Evolutionary conservation across 2,797 vertebrate species (phyloP).

Genomic region (Lutra lutra): DNA sequence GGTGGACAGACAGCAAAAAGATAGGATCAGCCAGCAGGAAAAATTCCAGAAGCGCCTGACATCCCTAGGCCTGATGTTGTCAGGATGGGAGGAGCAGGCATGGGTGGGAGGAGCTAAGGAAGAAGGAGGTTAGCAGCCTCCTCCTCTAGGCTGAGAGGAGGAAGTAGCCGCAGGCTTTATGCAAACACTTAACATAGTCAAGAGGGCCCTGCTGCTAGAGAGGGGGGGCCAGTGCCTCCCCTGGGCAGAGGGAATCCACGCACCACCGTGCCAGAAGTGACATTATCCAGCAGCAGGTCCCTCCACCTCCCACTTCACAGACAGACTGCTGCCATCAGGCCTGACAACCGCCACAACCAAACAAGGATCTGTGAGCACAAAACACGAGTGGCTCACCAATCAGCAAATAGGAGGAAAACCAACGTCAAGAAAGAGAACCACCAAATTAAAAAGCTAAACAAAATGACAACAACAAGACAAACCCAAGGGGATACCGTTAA

Average conservation of each 20-base stretch:
- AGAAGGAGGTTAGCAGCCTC: background rate
- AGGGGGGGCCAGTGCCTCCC: background rate
- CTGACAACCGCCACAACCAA: background rate
- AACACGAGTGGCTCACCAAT: background rate
- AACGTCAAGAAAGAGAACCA: background rate
- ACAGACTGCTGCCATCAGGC: background rate
- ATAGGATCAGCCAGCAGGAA: background rate
- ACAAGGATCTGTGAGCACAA: background rate
- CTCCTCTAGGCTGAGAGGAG: background rate
- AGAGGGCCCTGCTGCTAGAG: background rate
- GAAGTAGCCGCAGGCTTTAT: background rate
- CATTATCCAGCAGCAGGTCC: background rate
- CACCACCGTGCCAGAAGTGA: background rate
- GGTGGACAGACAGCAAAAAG: background rate
- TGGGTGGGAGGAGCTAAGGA: fast-evolving
- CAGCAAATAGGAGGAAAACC: background rate
- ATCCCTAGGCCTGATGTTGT: no score
- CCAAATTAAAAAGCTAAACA: background rate
- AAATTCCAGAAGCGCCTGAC: background rate
- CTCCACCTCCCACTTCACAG: background rate
- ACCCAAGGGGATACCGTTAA: background rate
- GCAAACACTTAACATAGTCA: background rate
- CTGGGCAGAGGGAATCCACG: no score
- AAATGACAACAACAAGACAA: background rate
- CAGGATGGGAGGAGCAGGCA: background rate